Evolutionary conservation across 2,113 vertebrate genomes (phyloP).

Genomic region (Periophthalmus modestus): DNA sequence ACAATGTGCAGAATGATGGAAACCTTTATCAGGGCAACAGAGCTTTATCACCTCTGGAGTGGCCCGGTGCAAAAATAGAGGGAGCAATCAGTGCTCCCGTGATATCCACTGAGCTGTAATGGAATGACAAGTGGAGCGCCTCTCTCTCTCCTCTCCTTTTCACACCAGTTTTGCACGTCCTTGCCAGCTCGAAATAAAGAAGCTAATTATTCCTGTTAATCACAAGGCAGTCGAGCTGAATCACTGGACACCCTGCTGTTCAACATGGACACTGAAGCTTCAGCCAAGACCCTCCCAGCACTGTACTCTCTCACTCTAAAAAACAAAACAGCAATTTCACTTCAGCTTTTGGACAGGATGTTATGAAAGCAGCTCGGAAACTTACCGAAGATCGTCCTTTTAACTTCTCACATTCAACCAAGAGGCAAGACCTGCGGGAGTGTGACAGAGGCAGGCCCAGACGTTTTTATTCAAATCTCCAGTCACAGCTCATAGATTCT

Average conservation of each 20-base stretch:
- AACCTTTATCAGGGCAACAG: slow-evolving; percentile 15
- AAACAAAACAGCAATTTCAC: slow-evolving; percentile 55
- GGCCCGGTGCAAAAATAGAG: slow-evolving; percentile 44
- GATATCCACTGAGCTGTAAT: slow-evolving; percentile 55
- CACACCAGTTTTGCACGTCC: slow-evolving; percentile 39
- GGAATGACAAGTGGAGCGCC: slow-evolving; percentile 46
- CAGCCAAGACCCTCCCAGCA: slow-evolving; percentile 45
- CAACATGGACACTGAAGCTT: slow-evolving; percentile 27
- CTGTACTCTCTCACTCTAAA: slow-evolving; percentile 52
- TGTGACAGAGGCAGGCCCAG: slow-evolving; percentile 45
- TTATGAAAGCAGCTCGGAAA: slow-evolving; percentile 78
- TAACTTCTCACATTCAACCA: slow-evolving; percentile 33
- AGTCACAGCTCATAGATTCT: slow-evolving; percentile 32
- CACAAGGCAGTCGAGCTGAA: slow-evolving; percentile 53
- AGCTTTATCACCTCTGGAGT: slow-evolving; percentile 24
- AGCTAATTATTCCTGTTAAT: slow-evolving; percentile 70
- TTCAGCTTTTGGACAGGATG: slow-evolving; percentile 72
- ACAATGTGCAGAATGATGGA: slow-evolving; percentile 16
- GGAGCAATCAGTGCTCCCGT: slow-evolving; percentile 47
- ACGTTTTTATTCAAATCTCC: slow-evolving; percentile 51
- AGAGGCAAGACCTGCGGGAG: slow-evolving; percentile 36
- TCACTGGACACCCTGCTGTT: slow-evolving; percentile 41
- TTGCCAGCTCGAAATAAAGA: slow-evolving; percentile 47
- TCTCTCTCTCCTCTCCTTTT: slow-evolving; percentile 15
- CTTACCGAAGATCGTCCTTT: slow-evolving; percentile 59